phyloP scores from a whole-genome alignment of 1,140 invertebrate species.

The Drosophila sturtevanti region DNA sequence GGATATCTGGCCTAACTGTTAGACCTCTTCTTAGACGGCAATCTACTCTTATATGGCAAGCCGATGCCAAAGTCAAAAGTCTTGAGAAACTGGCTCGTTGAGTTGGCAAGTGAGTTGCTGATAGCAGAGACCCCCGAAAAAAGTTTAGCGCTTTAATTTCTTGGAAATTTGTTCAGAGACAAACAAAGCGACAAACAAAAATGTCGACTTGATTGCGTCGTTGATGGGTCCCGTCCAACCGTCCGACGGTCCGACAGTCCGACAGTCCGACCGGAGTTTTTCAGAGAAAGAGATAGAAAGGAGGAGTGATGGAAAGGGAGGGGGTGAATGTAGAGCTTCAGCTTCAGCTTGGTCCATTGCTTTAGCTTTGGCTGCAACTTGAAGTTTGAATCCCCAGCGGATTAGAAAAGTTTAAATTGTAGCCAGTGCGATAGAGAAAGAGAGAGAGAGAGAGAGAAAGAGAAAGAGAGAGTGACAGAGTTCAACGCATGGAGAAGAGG shows the following conservation, averaged over 20 bases:
- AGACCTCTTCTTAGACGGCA: too few relatives aligned
- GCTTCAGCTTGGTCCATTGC: constrained; percentile 20
- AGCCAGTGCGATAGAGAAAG: constrained; percentile 58
- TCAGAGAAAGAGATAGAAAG: background rate
- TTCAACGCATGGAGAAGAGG: constrained; percentile 1
- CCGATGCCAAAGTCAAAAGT: constrained; percentile 68
- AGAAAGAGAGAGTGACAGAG: constrained; percentile 10
- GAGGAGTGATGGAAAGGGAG: background rate
- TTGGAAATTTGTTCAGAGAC: constrained; percentile 73
- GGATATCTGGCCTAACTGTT: too few relatives aligned
- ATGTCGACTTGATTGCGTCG: constrained; percentile 79
- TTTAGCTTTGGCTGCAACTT: constrained; percentile 48
- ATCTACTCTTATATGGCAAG: background rate
- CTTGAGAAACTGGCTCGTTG: constrained; percentile 45
- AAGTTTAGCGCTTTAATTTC: constrained; percentile 80
- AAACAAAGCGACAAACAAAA: constrained; percentile 78
- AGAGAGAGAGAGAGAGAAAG: background rate
- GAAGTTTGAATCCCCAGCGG: constrained; percentile 80
- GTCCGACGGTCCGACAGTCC: background rate
- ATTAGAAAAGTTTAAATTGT: constrained; percentile 82
- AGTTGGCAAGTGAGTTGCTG: constrained; percentile 77
- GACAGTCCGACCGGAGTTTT: background rate
- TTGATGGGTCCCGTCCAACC: constrained; percentile 52
- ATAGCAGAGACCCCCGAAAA: constrained; percentile 64
- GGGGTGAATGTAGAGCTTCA: background rate